phyloP scores from a whole-genome alignment of 2,888 invertebrate genomes.

The Perdita meconis region DNA sequence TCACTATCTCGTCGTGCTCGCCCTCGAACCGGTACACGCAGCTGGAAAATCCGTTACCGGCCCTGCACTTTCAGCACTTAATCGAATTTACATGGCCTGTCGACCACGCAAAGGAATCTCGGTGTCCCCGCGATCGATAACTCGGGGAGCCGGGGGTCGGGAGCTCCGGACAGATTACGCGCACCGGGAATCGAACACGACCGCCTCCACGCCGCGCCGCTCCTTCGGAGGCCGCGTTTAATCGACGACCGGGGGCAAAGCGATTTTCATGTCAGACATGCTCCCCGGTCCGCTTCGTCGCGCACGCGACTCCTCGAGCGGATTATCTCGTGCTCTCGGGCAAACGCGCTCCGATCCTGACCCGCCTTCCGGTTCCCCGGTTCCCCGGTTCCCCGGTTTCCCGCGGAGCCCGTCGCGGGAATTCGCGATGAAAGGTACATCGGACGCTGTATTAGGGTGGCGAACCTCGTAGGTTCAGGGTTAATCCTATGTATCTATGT shows the following conservation, averaged over 20 bases:
- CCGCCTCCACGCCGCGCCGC: slow-evolving; percentile 3
- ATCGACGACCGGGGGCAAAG: slow-evolving; percentile 47
- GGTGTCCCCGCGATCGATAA: slow-evolving; percentile 57
- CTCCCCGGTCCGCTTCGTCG: slow-evolving; percentile 1
- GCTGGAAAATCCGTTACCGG: slow-evolving; percentile 84
- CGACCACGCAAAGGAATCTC: slow-evolving; percentile 61
- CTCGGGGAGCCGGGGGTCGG: too few relatives aligned
- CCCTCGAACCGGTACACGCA: slow-evolving; percentile 96
- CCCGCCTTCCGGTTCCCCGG: neutral
- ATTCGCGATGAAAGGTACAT: neutral
- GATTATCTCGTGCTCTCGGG: slow-evolving; percentile 22
- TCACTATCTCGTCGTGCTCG: slow-evolving; percentile 91
- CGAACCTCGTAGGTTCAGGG: too few relatives aligned
- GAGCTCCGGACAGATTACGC: slow-evolving; percentile 46
- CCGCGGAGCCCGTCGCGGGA: neutral
- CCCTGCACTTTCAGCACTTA: slow-evolving; percentile 67
- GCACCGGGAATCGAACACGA: neutral
- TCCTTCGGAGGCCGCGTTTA: slow-evolving; percentile 33
- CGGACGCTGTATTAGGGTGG: too few relatives aligned
- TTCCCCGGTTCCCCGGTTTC: neutral
- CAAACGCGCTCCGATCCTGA: neutral
- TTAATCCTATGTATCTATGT: too few relatives aligned
- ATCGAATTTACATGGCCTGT: slow-evolving; percentile 66
- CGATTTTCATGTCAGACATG: slow-evolving; percentile 26
- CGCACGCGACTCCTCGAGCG: neutral